phyloP scores from a whole-genome alignment of 2,797 vertebrate species.

The Antennarius maculatus region DNA sequence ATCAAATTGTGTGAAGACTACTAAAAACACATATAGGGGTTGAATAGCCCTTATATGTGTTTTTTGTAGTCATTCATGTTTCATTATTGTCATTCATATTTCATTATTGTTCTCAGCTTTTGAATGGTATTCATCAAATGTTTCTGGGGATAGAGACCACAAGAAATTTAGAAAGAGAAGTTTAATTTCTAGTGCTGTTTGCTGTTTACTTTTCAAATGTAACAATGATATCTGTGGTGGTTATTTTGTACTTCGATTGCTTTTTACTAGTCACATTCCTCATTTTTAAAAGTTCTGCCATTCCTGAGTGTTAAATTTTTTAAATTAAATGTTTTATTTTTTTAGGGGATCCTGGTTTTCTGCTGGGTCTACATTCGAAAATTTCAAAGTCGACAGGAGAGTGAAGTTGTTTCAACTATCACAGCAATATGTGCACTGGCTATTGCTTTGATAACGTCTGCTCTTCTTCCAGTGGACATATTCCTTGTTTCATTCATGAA shows the following conservation, averaged over 20 bases:
- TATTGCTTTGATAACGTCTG: slow-evolving; percentile 94
- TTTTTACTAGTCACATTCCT: not conserved
- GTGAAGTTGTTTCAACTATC: slow-evolving; percentile 96
- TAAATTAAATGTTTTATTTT: not conserved
- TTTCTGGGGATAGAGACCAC: not conserved
- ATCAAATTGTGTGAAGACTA: too few species aligned
- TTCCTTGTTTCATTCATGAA: slow-evolving; percentile 99
- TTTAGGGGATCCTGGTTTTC: slow-evolving; percentile 91
- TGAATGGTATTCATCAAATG: not conserved
- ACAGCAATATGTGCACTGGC: slow-evolving; percentile 96
- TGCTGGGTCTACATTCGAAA: slow-evolving; percentile 98
- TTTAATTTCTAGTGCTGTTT: too few species aligned
- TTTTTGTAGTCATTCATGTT: too few species aligned
- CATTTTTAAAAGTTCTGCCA: not conserved
- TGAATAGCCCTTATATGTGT: too few species aligned
- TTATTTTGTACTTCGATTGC: not conserved
- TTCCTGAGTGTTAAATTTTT: not conserved
- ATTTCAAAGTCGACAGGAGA: slow-evolving; percentile 96
- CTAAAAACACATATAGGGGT: too few species aligned
- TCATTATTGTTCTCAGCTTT: not conserved
- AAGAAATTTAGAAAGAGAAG: too few species aligned
- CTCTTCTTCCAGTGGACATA: slow-evolving; percentile 96
- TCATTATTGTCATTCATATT: not conserved
- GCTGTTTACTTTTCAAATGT: not conserved
- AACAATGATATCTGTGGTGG: not conserved